Evolutionary conservation across 2,113 vertebrate species (phyloP).

Genomic region (Bubo blakistoni): DNA sequence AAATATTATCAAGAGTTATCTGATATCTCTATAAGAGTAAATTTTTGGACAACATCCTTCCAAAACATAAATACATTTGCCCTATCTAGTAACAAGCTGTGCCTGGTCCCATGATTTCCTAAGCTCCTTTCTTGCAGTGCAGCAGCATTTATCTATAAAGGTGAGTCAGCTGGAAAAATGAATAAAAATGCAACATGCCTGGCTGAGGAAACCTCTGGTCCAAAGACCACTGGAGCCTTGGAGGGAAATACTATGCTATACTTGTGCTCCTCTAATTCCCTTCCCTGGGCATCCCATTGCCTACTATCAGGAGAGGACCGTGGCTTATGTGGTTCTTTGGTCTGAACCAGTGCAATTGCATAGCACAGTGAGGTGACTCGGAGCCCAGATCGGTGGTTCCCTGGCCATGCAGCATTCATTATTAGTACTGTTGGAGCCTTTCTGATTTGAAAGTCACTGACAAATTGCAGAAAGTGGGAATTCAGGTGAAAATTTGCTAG

Average conservation of each 20-base stretch:
- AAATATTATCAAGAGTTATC: not conserved
- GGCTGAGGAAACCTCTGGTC: not conserved
- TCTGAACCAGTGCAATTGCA: not conserved
- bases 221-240: not conserved
- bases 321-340: accelerated
- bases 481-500: not conserved
- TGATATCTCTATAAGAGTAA: not conserved
- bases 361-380: not conserved
- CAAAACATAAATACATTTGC: not conserved
- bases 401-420: not conserved
- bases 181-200: not conserved
- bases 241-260: not conserved
- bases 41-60: not conserved
- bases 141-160: not conserved
- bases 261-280: not conserved
- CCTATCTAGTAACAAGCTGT: not conserved
- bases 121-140: not conserved
- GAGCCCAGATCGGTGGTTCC: accelerated
- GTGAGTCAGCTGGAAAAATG: not conserved
- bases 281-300: not conserved
- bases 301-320: not conserved
- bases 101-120: not conserved
- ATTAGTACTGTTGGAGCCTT: not conserved
- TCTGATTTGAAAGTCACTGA: not conserved
- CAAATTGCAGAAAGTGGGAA: not conserved